These are phyloP conservation scores for Aricia artaxerxes DNA, from an alignment of 2,888 invertebrate species.

Conservation along the genomic window DNA sequence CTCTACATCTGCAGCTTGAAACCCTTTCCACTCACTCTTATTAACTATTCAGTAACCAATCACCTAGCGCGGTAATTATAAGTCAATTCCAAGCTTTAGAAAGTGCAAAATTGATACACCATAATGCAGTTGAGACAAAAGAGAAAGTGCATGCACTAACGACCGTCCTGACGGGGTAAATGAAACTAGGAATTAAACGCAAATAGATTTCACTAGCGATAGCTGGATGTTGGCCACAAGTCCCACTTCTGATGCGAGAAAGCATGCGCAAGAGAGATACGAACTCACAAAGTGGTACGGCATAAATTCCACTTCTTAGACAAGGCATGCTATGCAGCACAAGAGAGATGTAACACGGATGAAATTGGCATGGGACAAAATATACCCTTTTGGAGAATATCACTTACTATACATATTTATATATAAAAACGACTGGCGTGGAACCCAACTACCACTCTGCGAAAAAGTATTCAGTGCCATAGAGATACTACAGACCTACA, in stretches of 20 bases:
- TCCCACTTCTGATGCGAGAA: neutral
- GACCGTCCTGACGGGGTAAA: slow-evolving; percentile 16
- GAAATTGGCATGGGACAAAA: too few species aligned
- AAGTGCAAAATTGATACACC: slow-evolving; percentile 18
- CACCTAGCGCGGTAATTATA: neutral
- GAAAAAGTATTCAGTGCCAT: too few species aligned
- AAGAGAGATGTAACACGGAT: too few species aligned
- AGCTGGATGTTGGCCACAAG: neutral
- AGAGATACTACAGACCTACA: neutral
- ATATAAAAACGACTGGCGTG: too few species aligned
- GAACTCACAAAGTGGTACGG: neutral
- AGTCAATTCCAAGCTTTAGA: slow-evolving; percentile 20
- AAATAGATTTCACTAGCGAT: slow-evolving; percentile 4
- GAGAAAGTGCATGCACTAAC: slow-evolving; percentile 20
- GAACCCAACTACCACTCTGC: too few species aligned
- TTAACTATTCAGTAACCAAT: neutral
- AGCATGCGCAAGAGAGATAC: neutral
- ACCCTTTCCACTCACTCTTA: neutral
- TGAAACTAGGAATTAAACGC: slow-evolving; percentile 10
- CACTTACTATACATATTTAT: too few species aligned
- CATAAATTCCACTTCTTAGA: neutral
- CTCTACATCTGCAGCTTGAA: too few species aligned
- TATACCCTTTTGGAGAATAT: too few species aligned
- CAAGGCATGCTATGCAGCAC: neutral
- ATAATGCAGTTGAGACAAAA: slow-evolving; percentile 4